Percentiles rank a stretch among this genome's conserved stretches.
These are phyloP conservation scores for Pinctada fucata DNA, from an alignment of 2,888 invertebrate species.

Conservation along the genomic window DNA sequence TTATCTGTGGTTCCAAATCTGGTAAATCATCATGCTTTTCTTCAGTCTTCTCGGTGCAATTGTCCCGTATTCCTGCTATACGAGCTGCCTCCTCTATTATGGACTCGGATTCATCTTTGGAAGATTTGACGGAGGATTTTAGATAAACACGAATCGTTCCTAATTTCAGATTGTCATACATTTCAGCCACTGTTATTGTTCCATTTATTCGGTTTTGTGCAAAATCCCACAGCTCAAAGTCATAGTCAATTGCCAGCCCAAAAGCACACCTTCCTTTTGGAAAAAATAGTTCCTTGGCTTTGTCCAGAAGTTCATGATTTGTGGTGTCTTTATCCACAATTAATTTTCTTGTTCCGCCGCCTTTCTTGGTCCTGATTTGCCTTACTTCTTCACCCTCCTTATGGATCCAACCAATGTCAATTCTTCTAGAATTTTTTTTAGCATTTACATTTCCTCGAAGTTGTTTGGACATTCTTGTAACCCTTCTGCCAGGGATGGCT, in stretches of 20 bases:
- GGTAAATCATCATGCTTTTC: neutral
- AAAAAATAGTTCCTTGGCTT: slow-evolving; percentile 21
- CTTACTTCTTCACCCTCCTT: neutral
- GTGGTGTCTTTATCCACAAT: slow-evolving; percentile 15
- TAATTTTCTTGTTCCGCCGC: slow-evolving; percentile 21
- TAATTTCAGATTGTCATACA: slow-evolving; percentile 25
- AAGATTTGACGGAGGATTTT: too few relatives aligned
- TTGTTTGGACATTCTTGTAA: neutral
- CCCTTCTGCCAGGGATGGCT: neutral
- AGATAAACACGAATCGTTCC: too few relatives aligned
- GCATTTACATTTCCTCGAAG: slow-evolving; percentile 6
- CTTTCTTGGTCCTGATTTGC: slow-evolving; percentile 20
- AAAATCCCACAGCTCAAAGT: slow-evolving; percentile 23
- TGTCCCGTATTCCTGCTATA: too few relatives aligned
- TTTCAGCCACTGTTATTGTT: slow-evolving; percentile 13
- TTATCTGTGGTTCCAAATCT: neutral
- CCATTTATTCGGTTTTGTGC: slow-evolving; percentile 12
- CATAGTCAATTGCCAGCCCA: slow-evolving; percentile 5
- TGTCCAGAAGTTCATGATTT: neutral
- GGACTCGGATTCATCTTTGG: too few relatives aligned
- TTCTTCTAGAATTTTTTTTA: slow-evolving; percentile 1
- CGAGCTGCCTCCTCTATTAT: too few relatives aligned
- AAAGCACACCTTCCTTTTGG: slow-evolving; percentile 12
- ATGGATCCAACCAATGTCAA: slow-evolving; percentile 23
- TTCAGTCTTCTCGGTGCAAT: too few relatives aligned